Evolutionary conservation across 2,888 invertebrate species (phyloP).

Genomic region (Cerastis leucographa): DNA sequence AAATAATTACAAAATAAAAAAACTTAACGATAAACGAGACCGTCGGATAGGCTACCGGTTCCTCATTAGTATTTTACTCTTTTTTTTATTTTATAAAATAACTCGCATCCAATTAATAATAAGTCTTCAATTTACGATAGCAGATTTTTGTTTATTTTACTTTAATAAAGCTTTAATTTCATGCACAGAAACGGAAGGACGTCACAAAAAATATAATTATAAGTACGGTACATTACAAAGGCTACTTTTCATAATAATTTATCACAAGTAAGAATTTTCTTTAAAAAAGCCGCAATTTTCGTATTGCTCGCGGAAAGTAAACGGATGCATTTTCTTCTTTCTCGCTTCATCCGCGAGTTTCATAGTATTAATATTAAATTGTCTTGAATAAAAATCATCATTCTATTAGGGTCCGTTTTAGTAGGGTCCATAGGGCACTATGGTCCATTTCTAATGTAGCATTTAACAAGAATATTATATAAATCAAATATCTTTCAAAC

Average conservation of each 20-base stretch:
- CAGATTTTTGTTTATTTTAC: not conserved
- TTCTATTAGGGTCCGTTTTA: not conserved
- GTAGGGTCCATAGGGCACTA: too few species aligned
- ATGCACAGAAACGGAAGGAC: too few species aligned
- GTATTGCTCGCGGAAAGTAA: not conserved
- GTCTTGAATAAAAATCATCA: not conserved
- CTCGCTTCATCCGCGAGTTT: not conserved
- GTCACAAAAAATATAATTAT: not conserved
- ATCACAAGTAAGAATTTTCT: not conserved
- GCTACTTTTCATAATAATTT: not conserved
- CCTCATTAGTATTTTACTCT: not conserved
- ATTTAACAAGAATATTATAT: not conserved
- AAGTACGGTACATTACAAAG: not conserved
- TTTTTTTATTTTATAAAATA: not conserved
- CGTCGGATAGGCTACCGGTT: conserved; percentile 9
- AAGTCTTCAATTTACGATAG: not conserved
- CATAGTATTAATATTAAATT: not conserved
- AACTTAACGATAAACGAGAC: not conserved
- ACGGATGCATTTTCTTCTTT: not conserved
- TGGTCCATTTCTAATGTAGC: not conserved
- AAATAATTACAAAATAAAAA: not conserved
- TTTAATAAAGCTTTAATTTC: not conserved
- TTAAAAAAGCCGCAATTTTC: not conserved
- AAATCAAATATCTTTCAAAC: not conserved
- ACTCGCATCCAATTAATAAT: not conserved